Evolutionary conservation across 2,797 vertebrate genomes (phyloP).

Genomic region (Anisognathus igniventris): DNA sequence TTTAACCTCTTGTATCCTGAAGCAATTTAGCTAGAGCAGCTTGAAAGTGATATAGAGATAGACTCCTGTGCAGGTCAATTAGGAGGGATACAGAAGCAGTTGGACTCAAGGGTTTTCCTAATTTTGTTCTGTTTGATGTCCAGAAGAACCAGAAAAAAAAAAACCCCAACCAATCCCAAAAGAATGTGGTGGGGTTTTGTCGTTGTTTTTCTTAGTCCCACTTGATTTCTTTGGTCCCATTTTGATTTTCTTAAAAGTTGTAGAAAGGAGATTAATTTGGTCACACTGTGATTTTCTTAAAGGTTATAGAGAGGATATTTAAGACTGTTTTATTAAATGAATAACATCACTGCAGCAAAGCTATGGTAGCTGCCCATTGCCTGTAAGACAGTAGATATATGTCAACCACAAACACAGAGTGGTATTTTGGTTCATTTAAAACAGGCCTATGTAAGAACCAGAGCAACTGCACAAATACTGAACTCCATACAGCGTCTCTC

Average conservation of each 20-base stretch:
- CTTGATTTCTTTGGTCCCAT: too few relatives aligned
- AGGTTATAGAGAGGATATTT: not conserved
- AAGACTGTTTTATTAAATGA: not conserved
- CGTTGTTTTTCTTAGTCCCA: not conserved
- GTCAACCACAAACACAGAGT: not conserved
- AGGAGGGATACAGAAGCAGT: not conserved
- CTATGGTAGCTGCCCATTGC: not conserved
- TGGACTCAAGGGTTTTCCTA: not conserved
- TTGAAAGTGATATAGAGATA: not conserved
- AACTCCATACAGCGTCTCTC: not conserved
- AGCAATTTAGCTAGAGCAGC: not conserved
- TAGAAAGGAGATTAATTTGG: not conserved
- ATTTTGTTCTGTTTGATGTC: constrained; percentile 4
- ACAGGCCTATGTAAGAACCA: not conserved
- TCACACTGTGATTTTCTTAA: not conserved
- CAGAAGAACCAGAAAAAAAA: not conserved
- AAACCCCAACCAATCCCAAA: not conserved
- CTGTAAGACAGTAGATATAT: not conserved
- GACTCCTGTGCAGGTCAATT: not conserved
- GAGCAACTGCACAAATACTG: constrained; percentile 37
- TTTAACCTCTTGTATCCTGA: constrained; percentile 43
- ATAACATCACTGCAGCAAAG: not conserved
- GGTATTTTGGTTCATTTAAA: constrained; percentile 19
- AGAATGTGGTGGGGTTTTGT: not conserved
- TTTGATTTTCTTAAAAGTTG: too few relatives aligned